A percentile compares a stretch with the other conserved stretches of the same genome.
These are phyloP conservation scores for Callimorpha dominula DNA, from an alignment of 2,888 invertebrate species.

Conservation along the genomic window DNA sequence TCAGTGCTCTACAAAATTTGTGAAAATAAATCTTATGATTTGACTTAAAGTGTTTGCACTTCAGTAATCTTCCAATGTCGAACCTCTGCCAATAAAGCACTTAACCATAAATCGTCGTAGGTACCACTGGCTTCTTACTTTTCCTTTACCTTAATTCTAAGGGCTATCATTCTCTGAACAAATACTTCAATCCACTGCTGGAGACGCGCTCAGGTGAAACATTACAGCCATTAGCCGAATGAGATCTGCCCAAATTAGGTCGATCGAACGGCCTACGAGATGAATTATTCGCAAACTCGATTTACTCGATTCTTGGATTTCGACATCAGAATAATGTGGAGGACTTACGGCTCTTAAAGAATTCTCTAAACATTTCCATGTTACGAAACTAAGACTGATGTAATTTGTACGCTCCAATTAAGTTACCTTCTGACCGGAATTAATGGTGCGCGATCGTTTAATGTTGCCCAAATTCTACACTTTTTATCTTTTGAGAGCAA, in stretches of 20 bases:
- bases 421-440: conserved; percentile 70
- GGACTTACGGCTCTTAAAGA: conserved; percentile 60
- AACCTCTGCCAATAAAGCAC: conserved; percentile 39
- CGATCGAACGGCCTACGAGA: conserved; percentile 73
- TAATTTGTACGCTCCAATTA: conserved; percentile 71
- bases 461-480: conserved; percentile 61
- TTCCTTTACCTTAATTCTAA: conserved; percentile 45
- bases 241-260: conserved; percentile 73
- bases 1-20: not conserved
- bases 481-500: conserved; percentile 57
- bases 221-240: conserved; percentile 74
- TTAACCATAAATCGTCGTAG: conserved; percentile 43
- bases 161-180: conserved; percentile 57
- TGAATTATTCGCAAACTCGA: conserved; percentile 70
- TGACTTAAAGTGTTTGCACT: conserved; percentile 4
- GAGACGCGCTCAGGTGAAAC: conserved; percentile 74
- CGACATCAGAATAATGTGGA: conserved; percentile 60
- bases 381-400: conserved; percentile 74
- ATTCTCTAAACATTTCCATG: conserved; percentile 67
- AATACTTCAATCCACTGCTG: conserved; percentile 58
- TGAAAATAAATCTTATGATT: not conserved
- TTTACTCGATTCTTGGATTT: conserved; percentile 64
- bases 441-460: conserved; percentile 69
- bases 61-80: conserved; percentile 11
- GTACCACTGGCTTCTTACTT: conserved; percentile 40